Conservation (phyloP, 1,140 invertebrate genomes). For the Nasonia longicornis region DNA sequence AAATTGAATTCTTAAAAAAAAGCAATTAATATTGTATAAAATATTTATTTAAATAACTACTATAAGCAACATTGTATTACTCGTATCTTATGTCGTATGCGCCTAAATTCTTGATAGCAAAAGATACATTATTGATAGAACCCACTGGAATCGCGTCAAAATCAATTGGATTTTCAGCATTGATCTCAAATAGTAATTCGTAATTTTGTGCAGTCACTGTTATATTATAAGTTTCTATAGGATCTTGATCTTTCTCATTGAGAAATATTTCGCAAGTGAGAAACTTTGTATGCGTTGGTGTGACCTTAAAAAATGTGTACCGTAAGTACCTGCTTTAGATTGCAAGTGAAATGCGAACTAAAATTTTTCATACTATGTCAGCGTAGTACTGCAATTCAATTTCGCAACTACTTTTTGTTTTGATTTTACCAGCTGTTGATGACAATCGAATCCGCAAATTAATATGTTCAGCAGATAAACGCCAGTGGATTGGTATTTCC, state of each 20-base stretch:
- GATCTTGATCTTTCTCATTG: constrained; percentile 49
- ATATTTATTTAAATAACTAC: not conserved
- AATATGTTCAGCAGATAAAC: constrained; percentile 28
- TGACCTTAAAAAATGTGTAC: constrained; percentile 43
- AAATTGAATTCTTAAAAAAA: constrained; percentile 44
- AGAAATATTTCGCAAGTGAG: constrained; percentile 53
- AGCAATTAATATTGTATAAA: not conserved
- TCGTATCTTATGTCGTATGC: constrained; percentile 56
- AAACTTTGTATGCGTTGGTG: constrained; percentile 28
- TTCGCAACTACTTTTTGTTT: constrained; percentile 35
- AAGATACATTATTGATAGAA: constrained; percentile 27
- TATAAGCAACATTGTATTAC: constrained; percentile 48
- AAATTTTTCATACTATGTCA: constrained; percentile 44
- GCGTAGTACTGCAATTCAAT: constrained; percentile 54
- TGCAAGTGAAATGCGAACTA: not conserved
- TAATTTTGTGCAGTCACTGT: constrained; percentile 57
- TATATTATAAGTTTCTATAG: constrained; percentile 51
- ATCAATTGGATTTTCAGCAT: constrained; percentile 56
- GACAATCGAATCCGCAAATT: constrained; percentile 52
- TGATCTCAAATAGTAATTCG: constrained; percentile 56
- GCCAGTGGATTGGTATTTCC: constrained; percentile 52
- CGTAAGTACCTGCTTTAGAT: no score
- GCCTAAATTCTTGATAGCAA: constrained; percentile 57
- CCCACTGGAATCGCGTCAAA: constrained; percentile 53
- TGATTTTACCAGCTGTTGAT: constrained; percentile 43